Conservation (phyloP, 2,797 vertebrate genomes). For the Propithecus perrieri region DNA sequence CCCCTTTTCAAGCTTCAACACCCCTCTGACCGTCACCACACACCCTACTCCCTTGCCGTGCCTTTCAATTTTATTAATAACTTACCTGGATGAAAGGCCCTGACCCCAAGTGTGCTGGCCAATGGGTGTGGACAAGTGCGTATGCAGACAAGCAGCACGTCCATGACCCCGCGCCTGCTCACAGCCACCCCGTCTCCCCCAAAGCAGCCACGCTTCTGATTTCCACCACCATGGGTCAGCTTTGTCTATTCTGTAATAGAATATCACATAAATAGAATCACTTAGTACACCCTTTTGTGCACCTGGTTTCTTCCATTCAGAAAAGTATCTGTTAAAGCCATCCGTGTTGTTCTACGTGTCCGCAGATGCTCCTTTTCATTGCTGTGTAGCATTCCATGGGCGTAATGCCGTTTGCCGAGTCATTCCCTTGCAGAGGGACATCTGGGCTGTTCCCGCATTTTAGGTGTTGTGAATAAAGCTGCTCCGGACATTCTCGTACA, state of each 20-base stretch:
- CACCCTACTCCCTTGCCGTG: too few relatives aligned
- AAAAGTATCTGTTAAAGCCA: neutral
- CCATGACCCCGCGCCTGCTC: neutral
- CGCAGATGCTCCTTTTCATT: neutral
- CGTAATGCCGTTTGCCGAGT: neutral
- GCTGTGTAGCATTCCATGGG: neutral
- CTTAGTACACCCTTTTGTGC: neutral
- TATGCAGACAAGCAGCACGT: neutral
- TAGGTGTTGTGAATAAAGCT: neutral
- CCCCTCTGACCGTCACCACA: fast-evolving
- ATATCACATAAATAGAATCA: neutral
- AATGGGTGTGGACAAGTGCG: neutral
- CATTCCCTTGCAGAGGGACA: neutral
- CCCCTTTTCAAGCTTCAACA: neutral
- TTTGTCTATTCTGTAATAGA: neutral
- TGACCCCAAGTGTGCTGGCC: neutral
- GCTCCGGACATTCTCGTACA: neutral
- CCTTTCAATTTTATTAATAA: neutral
- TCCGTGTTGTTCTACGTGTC: neutral
- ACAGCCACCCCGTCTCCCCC: neutral
- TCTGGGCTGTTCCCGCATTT: neutral
- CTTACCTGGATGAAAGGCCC: neutral
- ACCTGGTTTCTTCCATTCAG: conserved; percentile 14
- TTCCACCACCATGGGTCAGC: neutral
- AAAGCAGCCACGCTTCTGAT: neutral